Conservation (phyloP, 1,140 invertebrate species). For the Trinorchestia longiramus region DNA sequence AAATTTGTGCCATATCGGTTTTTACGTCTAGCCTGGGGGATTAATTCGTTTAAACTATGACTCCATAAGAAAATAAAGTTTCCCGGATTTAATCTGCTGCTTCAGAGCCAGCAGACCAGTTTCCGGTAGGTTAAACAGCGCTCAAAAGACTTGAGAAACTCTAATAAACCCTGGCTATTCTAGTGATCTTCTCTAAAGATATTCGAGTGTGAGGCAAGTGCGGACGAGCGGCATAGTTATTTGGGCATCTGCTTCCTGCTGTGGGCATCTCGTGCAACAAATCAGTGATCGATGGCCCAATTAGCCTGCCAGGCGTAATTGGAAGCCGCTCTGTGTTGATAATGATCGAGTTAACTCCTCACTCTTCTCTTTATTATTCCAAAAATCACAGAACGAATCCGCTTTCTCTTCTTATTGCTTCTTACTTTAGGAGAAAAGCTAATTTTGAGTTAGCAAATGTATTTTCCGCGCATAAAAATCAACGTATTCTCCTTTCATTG, state of each 20-base stretch:
- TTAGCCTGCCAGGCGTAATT: neutral
- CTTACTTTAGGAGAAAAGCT: neutral
- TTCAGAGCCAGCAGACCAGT: neutral
- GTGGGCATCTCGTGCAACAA: neutral
- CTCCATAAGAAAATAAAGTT: too few species aligned
- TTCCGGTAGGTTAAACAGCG: neutral
- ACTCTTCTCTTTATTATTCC: neutral
- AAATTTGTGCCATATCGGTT: too few species aligned
- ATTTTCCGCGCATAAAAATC: too few species aligned
- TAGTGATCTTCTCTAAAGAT: neutral
- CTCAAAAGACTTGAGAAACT: neutral
- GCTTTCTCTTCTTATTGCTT: neutral
- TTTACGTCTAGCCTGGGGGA: too few species aligned
- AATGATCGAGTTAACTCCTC: neutral
- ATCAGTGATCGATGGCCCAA: neutral
- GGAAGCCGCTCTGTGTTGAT: conserved; percentile 31
- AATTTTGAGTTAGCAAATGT: neutral
- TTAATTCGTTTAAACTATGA: too few species aligned
- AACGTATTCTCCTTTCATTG: too few species aligned
- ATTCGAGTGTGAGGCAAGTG: neutral
- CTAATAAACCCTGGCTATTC: neutral
- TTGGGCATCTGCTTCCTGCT: neutral
- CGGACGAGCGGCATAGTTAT: neutral
- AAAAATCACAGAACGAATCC: neutral
- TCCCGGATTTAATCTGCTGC: too few species aligned